Base-by-base conservation (phyloP, 2,888 invertebrate species). In the Pachliopta kotzebuea region DNA sequence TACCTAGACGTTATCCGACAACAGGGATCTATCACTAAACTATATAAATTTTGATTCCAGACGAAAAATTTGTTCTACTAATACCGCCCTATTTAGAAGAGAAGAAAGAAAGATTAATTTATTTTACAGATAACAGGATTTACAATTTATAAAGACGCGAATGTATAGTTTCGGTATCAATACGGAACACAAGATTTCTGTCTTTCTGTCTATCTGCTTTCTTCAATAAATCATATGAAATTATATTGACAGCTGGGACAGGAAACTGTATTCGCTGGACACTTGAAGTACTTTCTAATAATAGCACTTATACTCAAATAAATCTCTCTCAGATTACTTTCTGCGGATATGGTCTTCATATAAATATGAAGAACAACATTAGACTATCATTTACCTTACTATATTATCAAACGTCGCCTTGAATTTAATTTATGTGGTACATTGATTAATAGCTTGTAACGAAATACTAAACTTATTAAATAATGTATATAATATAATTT, bases 151-250 rank as follows among this genome's bases (percentile, higher is more conserved):
- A 31, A 31, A 8, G 31, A 8, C 29, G 29, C 42, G 42, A 42
- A 4, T 0, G 0, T 42, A 11, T 42, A 42, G 17, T 42, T 42
- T 42, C 14, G 7, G 42, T 42, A 3, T 42, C 17, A 45, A 59
- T 54, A n/a, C 49, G 54, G 29, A 54, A 63, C 3, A 62, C 26
- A 53, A 49, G 18, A 49, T 56, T 59, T 49, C 55, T 21, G 29
- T 23, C 45, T 63, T 58, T 21, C 37, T 23, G 24, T 59, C 59
- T 31, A 2, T 50, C 21, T 7, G 50, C 37, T 21, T 49, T 49
- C 11, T 11, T 20, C 26, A 49, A 52, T 64, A 52, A 60, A 64
- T 60, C 59, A 63, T 59, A 24, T 59, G 18, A 55, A 64, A 60
- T 59, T 56, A 60, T 21, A 42, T n/a, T 6, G 29, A 17, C 24